These are phyloP conservation scores for Calcarius ornatus DNA, from an alignment of 2,113 vertebrate genomes.

Conservation along the genomic window DNA sequence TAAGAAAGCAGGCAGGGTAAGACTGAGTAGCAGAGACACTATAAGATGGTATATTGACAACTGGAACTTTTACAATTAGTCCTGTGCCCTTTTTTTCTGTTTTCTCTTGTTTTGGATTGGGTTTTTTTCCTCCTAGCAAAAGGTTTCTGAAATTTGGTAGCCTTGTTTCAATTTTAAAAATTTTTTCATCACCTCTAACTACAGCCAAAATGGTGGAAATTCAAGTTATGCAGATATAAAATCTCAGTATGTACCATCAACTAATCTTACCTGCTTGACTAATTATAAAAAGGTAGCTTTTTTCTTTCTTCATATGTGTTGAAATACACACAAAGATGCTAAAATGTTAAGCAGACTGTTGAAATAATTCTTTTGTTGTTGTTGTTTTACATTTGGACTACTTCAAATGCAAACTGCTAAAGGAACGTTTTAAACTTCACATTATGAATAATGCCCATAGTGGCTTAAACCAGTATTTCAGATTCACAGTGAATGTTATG, in stretches of 20 bases:
- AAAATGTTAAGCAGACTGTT: background rate
- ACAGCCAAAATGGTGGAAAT: background rate
- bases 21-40: background rate
- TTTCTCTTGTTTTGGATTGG: background rate
- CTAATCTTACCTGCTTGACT: background rate
- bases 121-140: background rate
- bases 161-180: background rate
- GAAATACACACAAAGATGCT: background rate
- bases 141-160: background rate
- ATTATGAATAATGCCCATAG: background rate
- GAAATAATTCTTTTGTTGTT: background rate
- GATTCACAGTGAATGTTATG: background rate
- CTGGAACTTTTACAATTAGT: background rate
- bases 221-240: background rate
- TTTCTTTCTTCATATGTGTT: background rate
- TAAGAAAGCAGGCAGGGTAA: background rate
- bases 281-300: background rate
- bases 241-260: conserved; percentile 10
- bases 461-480: background rate
- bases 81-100: background rate
- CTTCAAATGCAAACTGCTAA: background rate
- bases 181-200: background rate
- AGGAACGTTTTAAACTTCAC: background rate
- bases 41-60: background rate
- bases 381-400: background rate